phyloP scores from a whole-genome alignment of 1,140 invertebrate genomes.

The Sycobia sp. region DNA sequence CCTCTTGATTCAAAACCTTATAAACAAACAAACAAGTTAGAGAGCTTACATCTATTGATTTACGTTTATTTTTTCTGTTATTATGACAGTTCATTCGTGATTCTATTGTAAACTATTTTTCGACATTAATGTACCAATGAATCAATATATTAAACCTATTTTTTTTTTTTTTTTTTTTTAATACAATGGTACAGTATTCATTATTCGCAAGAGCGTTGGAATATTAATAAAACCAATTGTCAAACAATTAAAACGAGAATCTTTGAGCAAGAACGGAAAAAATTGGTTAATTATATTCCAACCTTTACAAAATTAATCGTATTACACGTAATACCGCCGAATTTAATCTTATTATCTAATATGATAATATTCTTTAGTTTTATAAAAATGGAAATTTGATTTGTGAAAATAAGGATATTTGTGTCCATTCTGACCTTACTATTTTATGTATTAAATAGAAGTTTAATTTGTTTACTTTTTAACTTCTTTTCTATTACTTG shows the following conservation, averaged over 20 bases:
- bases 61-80: slow-evolving; percentile 32
- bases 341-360: slow-evolving; percentile 18
- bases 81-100: neutral
- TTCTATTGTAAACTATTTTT: slow-evolving; percentile 18
- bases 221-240: slow-evolving; percentile 24
- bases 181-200: slow-evolving; percentile 24
- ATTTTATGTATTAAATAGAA: slow-evolving; percentile 43
- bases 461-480: slow-evolving; percentile 12
- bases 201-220: slow-evolving; percentile 27
- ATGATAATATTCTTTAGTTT: slow-evolving; percentile 41
- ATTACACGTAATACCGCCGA: slow-evolving; percentile 42
- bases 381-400: slow-evolving; percentile 36
- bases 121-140: slow-evolving; percentile 18
- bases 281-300: slow-evolving; percentile 50
- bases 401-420: slow-evolving; percentile 51
- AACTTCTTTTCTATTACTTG: slow-evolving; percentile 7
- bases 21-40: slow-evolving; percentile 64
- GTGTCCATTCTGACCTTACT: slow-evolving; percentile 54
- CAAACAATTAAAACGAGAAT: slow-evolving; percentile 21
- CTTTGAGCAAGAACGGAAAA: slow-evolving; percentile 25
- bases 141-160: slow-evolving; percentile 14
- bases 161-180: neutral
- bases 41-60: slow-evolving; percentile 54
- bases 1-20: slow-evolving; percentile 65
- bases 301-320: slow-evolving; percentile 54